Evolutionary conservation across 2,113 vertebrate genomes (phyloP), one percentile per base, ranked within the genome.

Genomic region (Petroica traversi): DNA sequence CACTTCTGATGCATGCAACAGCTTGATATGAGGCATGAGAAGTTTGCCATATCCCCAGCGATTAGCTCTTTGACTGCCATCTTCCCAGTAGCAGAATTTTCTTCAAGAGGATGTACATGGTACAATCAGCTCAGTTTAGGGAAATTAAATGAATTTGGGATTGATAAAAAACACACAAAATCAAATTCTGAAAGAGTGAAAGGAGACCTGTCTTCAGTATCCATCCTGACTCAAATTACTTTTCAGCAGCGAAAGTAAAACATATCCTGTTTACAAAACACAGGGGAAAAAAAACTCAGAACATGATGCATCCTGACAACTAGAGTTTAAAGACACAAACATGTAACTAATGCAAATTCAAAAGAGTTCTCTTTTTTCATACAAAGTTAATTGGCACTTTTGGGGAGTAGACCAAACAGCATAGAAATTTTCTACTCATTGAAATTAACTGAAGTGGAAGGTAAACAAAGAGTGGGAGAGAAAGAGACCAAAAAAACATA

Each of bases 341-440:
- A 77, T 4, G 3, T n/a, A 92, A 85, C 80, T 84, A 94, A 68
- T 76, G 49, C 24, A 95, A 95, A 97, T 97, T 97, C 92, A 95
- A 97, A 89, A 83, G 67, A 63, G 82, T 94, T 89, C 75, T 93
- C 72, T 97, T 90, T 95, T 84, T 97, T 97, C 89, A 92, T 95
- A 96, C 76, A 95, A 96, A 96, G 85, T 94, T 97, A 98, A 97
- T 97, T 97, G 92, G 41, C 38, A 31, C 61, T 80, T 75, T 80
- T 74, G 95, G 57, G n/a, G 94, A 97, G 67, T 20, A 96, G 93
- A 97, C 72, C 57, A 91, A 97, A 97, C 67, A 87, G 68, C 88
- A 96, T 14, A 14, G 88, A 95, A 97, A 95, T 83, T 80, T 29
- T 96, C 94, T 95, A 84, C 86, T 88, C 96, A 96, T 12, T 92